Conservation (phyloP, 2,797 vertebrate genomes). For the Pitangus sulphuratus region DNA sequence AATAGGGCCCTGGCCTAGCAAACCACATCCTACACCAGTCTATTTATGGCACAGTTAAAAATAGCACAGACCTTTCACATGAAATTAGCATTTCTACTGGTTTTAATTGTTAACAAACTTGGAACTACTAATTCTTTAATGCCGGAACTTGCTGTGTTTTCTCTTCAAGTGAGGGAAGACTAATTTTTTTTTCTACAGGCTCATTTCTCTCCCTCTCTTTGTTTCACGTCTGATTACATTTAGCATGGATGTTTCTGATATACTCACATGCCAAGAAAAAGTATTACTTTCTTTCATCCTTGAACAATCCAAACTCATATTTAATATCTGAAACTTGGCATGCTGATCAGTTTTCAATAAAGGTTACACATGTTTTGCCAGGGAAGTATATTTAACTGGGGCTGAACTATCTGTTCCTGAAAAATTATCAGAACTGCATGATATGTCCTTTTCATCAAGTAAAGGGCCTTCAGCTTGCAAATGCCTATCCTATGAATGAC, state of each 20-base stretch:
- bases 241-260: slow-evolving; percentile 48
- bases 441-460: background rate
- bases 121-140: background rate
- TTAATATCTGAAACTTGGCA: slow-evolving; percentile 22
- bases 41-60: background rate
- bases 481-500: background rate
- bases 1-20: background rate
- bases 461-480: background rate
- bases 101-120: slow-evolving; percentile 15
- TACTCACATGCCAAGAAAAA: background rate
- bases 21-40: background rate
- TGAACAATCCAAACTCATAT: background rate
- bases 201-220: background rate
- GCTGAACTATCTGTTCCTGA: background rate
- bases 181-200: background rate
- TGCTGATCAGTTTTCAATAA: background rate
- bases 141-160: background rate
- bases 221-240: slow-evolving; percentile 47
- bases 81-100: background rate
- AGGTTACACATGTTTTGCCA: background rate
- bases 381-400: background rate
- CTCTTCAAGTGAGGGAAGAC: background rate
- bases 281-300: slow-evolving; percentile 5
- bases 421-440: background rate
- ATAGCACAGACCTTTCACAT: background rate